Evolutionary conservation across 1,140 invertebrate species (phyloP), one percentile per base, ranked within the genome.

Genomic region (Bombus superbus): DNA sequence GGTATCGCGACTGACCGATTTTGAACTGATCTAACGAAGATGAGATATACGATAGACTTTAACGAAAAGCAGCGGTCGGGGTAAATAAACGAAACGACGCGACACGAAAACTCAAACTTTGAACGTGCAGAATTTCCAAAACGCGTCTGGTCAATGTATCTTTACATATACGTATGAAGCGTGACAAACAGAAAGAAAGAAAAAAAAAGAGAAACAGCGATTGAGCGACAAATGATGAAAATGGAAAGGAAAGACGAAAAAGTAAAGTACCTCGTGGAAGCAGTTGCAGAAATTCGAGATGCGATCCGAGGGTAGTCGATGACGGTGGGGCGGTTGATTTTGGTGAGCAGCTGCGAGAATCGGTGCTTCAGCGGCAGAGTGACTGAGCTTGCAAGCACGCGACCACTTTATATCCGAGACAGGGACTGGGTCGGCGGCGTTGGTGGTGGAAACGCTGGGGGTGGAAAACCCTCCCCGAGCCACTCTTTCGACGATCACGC

Each of bases 351-450:
- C 86, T 40, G 68, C 68, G 57, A 85, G 83, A 76, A 72, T 85
- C 87, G 86, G 88, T 87, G 91, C 75, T 88, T 93, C 81, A 81
- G 86, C 89, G 83, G 79, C 91, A 91, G 86, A 94, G 85, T 95
- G 94, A 94, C 93, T 93, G 94, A 92, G 92, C 91, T 92, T 92
- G 89, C 89, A 90, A 93, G 92, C 92, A 94, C 88, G 93, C 94
- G 91, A 93, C 92, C 91, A 94, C 93, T 95, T 94, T 95, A 95
- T 95, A 94, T 93, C 91, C 89, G 47, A 84, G 87, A 83, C 91
- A 79, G 86, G 75, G 73, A 85, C 89, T 76, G 78, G 78, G 76
- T 57, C 82, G 86, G 80, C 42, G 72, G 83, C 53, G 89, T 82
- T 86, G 88, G 88, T 86, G 86, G 86, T 83, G 75, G 82, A 81